phyloP scores from a whole-genome alignment of 2,113 vertebrate genomes.

The Hylia prasina region DNA sequence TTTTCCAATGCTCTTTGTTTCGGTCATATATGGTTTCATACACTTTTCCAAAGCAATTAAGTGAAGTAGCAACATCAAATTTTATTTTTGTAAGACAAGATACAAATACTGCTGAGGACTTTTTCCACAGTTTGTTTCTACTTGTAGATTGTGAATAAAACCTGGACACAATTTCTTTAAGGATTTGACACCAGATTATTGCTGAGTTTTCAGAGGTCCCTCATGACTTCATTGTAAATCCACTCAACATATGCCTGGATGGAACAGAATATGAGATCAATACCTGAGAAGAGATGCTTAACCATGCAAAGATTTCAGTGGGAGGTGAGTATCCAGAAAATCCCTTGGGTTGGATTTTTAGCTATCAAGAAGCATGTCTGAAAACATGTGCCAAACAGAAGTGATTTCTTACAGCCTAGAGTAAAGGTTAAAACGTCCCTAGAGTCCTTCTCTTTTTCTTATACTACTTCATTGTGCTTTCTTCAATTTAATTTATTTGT shows the following conservation, averaged over 20 bases:
- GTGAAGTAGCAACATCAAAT: neutral
- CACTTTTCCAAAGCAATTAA: neutral
- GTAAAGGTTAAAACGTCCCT: neutral
- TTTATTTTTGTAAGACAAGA: neutral
- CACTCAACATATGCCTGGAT: neutral
- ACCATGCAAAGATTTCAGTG: neutral
- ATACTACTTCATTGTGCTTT: neutral
- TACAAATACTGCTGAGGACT: neutral
- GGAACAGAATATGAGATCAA: neutral
- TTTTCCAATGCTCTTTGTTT: neutral
- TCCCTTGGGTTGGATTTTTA: neutral
- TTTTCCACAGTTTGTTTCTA: neutral
- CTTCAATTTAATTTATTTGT: neutral
- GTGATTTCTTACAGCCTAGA: neutral
- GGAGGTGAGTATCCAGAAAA: neutral
- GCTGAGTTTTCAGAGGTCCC: neutral
- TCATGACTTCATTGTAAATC: neutral
- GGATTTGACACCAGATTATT: neutral
- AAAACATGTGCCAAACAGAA: neutral
- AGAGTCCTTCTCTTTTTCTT: neutral
- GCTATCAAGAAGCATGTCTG: neutral
- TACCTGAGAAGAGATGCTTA: neutral
- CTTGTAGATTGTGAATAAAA: neutral
- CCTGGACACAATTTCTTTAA: neutral
- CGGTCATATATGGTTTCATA: accelerated